Base-by-base conservation (phyloP, 37 sponge, comb jelly and placozoan genomes). In the Sycon ciliatum region DNA sequence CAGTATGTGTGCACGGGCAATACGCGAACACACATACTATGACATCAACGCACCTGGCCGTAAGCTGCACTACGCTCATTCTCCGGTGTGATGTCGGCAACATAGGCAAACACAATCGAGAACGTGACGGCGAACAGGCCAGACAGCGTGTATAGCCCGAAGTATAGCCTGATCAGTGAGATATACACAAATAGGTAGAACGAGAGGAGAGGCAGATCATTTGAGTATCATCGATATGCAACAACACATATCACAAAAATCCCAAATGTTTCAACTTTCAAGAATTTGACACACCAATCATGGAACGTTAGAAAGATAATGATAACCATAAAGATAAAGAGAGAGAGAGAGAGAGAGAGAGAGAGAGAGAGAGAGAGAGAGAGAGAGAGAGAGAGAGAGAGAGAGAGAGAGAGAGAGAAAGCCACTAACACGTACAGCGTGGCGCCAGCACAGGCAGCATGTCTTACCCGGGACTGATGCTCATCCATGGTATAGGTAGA, bases 41-140 rank as follows among this genome's bases (percentile, higher is more conserved):
- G n/a, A n/a, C n/a, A 30, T 3, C 32, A 38, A 73, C 84, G 62
- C 39, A 91, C 92, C 76, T 84, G 36, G 40, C 93, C 93, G 62
- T 92, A 92, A n/a, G 93, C 76, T 23, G 64, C 81, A 2, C 78
- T 79, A 31, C 93, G 65, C 28, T 92, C 79, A 53, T 64, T 65
- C 53, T 87, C 88, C 52, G 34, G 34, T 4, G 93, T 87, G 61
- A 92, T 85, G 65, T 92, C 93, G 23, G 93, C 93, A 34, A 92
- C 88, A 62, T 92, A 92, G 0, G 93, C 85, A 68, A 92, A 92
- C 34, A 85, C 93, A n/a, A 92, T 68, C 0, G 88, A 87, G 69
- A 87, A 92, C 3, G 93, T 92, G 34, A 88, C 88, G 38, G 93
- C 77, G 76, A 87, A 84, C 13, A 82, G 46, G 23, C 93, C 93